Evolutionary conservation across 2,797 vertebrate genomes (phyloP).

Genomic region (Halcyon leucocephala): DNA sequence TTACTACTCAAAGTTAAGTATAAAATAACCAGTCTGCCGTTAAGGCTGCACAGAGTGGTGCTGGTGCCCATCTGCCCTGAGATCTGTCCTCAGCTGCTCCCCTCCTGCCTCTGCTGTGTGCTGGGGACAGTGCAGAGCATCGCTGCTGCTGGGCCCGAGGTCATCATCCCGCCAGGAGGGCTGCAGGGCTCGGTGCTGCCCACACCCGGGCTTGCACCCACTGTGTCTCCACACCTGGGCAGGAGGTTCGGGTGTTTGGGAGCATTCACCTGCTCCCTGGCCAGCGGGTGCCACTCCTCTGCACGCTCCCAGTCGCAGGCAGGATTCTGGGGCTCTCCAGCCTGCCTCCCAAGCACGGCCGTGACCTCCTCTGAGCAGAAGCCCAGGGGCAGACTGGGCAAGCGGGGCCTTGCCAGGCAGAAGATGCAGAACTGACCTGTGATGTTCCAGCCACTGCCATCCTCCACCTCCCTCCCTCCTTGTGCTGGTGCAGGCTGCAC

Average conservation of each 20-base stretch:
- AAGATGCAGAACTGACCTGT: not conserved
- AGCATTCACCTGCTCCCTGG: not conserved
- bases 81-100: not conserved
- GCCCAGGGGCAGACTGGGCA: not conserved
- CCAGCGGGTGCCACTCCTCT: not conserved
- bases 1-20: not conserved
- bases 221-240: not conserved
- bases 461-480: not conserved
- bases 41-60: not conserved
- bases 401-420: fast-evolving
- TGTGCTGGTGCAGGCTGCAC: not conserved
- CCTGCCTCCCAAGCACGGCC: fast-evolving
- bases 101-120: not conserved
- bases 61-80: not conserved
- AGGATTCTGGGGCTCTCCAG: not conserved
- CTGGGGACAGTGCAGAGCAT: not conserved
- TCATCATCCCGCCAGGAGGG: not conserved
- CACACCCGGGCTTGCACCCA: not conserved
- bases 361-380: not conserved
- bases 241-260: not conserved
- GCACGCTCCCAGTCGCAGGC: fast-evolving
- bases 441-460: not conserved
- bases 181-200: not conserved
- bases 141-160: not conserved
- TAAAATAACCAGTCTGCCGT: not conserved